Percentiles rank a stretch among this genome's conserved stretches.
These are phyloP conservation scores for Furcula furcula DNA, from an alignment of 2,888 invertebrate species.

Conservation along the genomic window DNA sequence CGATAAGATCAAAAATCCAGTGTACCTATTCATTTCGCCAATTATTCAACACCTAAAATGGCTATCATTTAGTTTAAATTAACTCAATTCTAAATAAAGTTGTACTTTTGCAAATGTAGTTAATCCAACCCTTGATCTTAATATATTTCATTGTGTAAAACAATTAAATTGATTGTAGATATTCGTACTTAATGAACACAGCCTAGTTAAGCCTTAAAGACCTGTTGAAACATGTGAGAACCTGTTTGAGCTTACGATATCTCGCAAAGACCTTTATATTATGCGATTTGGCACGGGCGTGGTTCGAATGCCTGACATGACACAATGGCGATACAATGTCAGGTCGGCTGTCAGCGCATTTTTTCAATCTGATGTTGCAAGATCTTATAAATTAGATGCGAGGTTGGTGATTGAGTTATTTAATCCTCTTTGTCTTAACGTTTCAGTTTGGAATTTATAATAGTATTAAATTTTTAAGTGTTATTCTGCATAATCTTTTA, in stretches of 20 bases:
- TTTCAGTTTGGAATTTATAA: too few relatives aligned
- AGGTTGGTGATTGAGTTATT: constrained; percentile 11
- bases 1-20: too few relatives aligned
- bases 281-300: constrained; percentile 32
- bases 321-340: constrained; percentile 21
- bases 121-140: not conserved
- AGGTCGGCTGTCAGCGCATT: constrained; percentile 10
- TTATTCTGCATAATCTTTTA: too few relatives aligned
- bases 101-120: not conserved
- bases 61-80: too few relatives aligned
- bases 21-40: too few relatives aligned
- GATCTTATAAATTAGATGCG: constrained; percentile 13
- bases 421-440: not conserved
- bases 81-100: not conserved
- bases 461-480: too few relatives aligned
- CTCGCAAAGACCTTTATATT: constrained; percentile 31
- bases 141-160: not conserved
- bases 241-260: constrained; percentile 30
- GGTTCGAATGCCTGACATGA: constrained; percentile 25
- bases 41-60: too few relatives aligned
- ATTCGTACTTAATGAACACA: not conserved
- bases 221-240: constrained; percentile 5
- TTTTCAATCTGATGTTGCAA: constrained; percentile 10
- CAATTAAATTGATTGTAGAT: not conserved
- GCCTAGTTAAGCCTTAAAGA: not conserved